Base-by-base conservation (phyloP, 2,888 invertebrate genomes). In the Rhabditoides inermis region DNA sequence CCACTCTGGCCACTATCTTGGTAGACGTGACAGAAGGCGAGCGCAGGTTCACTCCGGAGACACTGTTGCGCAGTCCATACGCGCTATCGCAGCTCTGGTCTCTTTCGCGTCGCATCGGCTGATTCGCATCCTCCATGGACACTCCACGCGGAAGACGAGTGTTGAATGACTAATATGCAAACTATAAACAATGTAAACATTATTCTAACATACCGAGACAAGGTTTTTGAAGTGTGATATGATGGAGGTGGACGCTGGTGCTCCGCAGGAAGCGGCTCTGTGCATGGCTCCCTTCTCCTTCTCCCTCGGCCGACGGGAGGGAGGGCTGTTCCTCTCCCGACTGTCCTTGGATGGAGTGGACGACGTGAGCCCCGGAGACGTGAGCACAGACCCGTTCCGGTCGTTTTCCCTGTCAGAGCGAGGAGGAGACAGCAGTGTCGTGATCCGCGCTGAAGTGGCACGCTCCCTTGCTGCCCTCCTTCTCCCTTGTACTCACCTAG, bases 161-260 rank as follows among this genome's bases (percentile, higher is more conserved):
- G 55, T 66, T 66, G 56, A 68, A 66, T 18, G 64, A 66, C 68
- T 68, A 45, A 46, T 64, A 35, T 15, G 32, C 22, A 20, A n/a
- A 7, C 18, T 47, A 18, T 23, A 15, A 39, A 40, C 39, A 12
- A n/a, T 10, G 6, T 6, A 35, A 32, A 23, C 12, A 28, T 37
- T 25, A 7, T 22, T 36, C 5, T 3, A 22, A 41, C 44, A 20
- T 18, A 40, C 52, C 12, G 52, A 52, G 37, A 49, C 22, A 2
- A 25, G 45, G 36, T 47, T 30, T 36, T 73, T 73, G 65, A 73
- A 72, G 52, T 73, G 73, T 44, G 61, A 61, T 32, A 67, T 63
- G 25, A 67, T 59, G 42, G 59, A 63, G 36, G 60, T 58, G 15
- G 63, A 55, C 20, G 53, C 56, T 23, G 61, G 61, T 2, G 67